Conservation (phyloP, 2,113 vertebrate genomes). For the Corapipo altera region DNA sequence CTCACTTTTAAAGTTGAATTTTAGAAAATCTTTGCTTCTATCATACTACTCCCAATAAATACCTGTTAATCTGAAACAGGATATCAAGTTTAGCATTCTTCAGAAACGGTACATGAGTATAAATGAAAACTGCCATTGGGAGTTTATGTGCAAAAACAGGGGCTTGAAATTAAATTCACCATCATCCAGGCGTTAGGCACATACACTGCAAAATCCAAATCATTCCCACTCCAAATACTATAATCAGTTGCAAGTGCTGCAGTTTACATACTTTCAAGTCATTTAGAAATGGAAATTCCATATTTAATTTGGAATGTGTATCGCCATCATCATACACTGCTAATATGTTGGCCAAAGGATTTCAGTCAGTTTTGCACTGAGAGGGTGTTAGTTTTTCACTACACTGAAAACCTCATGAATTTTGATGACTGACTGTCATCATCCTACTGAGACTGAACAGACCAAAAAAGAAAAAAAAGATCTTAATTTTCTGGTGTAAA, state of each 20-base stretch:
- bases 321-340: background rate
- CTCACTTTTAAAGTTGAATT: slow-evolving; percentile 71
- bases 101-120: background rate
- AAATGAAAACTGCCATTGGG: slow-evolving; percentile 51
- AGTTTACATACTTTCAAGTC: slow-evolving; percentile 6
- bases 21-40: slow-evolving; percentile 72
- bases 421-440: slow-evolving; percentile 31
- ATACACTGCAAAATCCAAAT: slow-evolving; percentile 44
- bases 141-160: slow-evolving; percentile 34
- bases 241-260: slow-evolving; percentile 18
- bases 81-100: slow-evolving; percentile 68
- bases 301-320: slow-evolving; percentile 26
- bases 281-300: slow-evolving; percentile 26
- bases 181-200: background rate
- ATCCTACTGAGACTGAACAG: background rate
- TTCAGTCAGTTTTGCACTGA: slow-evolving; percentile 22
- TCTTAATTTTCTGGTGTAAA: background rate
- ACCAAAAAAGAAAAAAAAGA: background rate
- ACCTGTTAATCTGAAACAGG: slow-evolving; percentile 73
- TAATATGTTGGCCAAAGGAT: slow-evolving; percentile 25
- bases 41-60: slow-evolving; percentile 70
- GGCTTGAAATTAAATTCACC: slow-evolving; percentile 27
- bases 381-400: slow-evolving; percentile 37
- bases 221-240: slow-evolving; percentile 3
- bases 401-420: slow-evolving; percentile 29